phyloP scores from a whole-genome alignment of 2,888 invertebrate genomes.

The Eledone cirrhosa region DNA sequence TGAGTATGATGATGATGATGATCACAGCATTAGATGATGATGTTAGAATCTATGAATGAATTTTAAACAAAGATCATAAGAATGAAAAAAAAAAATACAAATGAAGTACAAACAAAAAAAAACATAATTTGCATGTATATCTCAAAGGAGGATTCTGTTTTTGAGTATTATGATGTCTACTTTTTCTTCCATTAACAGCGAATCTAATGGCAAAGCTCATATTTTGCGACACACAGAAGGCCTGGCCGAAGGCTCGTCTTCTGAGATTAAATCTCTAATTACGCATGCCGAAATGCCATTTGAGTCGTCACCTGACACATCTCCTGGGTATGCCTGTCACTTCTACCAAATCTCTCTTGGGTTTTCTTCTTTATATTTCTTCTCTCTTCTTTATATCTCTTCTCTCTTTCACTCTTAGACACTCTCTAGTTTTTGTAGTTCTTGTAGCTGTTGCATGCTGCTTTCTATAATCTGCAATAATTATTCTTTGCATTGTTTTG shows the following conservation, averaged over 20 bases:
- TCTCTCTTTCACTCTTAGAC: neutral
- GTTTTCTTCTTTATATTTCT: neutral
- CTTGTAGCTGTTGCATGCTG: neutral
- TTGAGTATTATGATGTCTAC: too few species aligned
- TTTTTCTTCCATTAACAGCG: conserved; percentile 28
- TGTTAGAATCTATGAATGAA: too few species aligned
- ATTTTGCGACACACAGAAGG: conserved; percentile 26
- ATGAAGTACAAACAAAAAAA: too few species aligned
- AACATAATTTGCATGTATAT: too few species aligned
- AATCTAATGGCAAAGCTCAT: conserved; percentile 18
- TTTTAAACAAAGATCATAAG: too few species aligned
- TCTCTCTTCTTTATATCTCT: neutral
- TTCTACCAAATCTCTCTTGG: neutral
- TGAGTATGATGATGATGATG: too few species aligned
- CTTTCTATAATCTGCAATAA: neutral
- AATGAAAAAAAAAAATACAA: too few species aligned
- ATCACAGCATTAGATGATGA: too few species aligned
- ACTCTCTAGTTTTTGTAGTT: neutral
- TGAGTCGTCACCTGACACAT: conserved; percentile 25
- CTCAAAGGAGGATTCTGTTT: too few species aligned
- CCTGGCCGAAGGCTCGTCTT: conserved; percentile 28
- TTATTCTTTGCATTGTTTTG: neutral
- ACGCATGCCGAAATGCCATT: conserved; percentile 27
- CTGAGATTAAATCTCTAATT: conserved; percentile 23
- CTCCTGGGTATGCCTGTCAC: conserved; percentile 24